Evolutionary conservation across 1,140 invertebrate species (phyloP).

Genomic region (Catajapyx aquilonaris): DNA sequence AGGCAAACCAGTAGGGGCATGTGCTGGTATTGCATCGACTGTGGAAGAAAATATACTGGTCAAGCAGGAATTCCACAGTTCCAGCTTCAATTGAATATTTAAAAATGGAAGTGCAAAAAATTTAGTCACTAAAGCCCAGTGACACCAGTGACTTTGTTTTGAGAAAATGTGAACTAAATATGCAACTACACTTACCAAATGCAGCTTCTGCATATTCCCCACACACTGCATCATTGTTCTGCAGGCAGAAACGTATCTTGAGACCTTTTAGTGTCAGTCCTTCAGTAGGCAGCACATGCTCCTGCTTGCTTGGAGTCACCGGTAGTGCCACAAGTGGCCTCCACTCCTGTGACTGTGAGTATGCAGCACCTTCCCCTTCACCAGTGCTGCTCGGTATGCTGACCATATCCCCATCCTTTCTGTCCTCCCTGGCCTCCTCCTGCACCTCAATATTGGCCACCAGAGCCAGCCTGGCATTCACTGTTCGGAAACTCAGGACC

Average conservation of each 20-base stretch:
- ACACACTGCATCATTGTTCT: conserved; percentile 52
- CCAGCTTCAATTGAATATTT: no score
- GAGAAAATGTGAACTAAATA: no score
- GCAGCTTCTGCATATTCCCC: conserved; percentile 55
- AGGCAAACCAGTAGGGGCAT: no score
- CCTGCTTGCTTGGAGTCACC: not conserved
- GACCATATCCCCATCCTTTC: not conserved
- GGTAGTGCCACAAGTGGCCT: not conserved
- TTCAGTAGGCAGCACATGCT: not conserved
- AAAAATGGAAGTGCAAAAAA: no score
- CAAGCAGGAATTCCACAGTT: no score
- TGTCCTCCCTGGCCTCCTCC: conserved; percentile 20
- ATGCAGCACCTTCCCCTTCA: no score
- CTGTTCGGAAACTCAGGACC: conserved; percentile 50
- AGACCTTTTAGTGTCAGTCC: not conserved
- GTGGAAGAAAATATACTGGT: no score
- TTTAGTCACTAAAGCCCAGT: no score
- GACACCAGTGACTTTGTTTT: no score
- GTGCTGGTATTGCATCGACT: no score
- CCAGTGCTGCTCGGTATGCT: no score
- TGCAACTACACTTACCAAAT: conserved; percentile 13
- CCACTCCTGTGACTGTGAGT: no score
- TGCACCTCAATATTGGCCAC: conserved; percentile 45
- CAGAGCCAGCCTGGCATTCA: conserved; percentile 45
- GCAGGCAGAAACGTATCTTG: conserved; percentile 45